Conservation (phyloP, 53 echinoderm and acorn worm genomes). For the Paelopatides confundens region DNA sequence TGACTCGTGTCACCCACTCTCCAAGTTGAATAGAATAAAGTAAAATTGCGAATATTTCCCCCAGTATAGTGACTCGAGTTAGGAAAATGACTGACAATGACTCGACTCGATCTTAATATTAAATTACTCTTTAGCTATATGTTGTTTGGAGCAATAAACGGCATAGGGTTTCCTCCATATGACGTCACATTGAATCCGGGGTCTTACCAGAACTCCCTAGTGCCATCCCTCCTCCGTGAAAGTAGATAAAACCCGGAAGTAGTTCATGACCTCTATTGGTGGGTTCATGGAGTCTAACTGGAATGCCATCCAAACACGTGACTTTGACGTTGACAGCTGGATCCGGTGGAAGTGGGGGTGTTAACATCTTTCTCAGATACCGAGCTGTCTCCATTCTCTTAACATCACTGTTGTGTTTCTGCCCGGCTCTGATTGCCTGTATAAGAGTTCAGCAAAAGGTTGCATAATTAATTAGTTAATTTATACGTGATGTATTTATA, state of each 20-base stretch:
- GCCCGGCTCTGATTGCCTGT: constrained; percentile 11
- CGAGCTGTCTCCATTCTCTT: constrained; percentile 12
- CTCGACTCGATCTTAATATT: too few species aligned
- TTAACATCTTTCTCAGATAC: background rate
- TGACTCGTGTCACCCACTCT: too few species aligned
- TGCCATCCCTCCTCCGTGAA: constrained; percentile 79
- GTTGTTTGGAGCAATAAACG: too few species aligned
- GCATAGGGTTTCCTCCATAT: too few species aligned
- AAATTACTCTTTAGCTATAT: too few species aligned
- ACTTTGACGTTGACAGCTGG: constrained; percentile 57
- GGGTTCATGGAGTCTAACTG: constrained; percentile 75
- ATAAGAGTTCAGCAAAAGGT: background rate
- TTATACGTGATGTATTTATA: background rate
- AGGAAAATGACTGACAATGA: too few species aligned
- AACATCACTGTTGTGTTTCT: constrained; percentile 10
- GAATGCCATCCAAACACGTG: constrained; percentile 74
- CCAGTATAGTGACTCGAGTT: too few species aligned
- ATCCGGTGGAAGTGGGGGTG: constrained; percentile 19
- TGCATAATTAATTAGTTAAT: background rate
- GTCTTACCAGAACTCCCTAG: constrained; percentile 74
- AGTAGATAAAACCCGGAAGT: constrained; percentile 68
- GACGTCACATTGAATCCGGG: too few species aligned
- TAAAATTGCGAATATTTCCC: too few species aligned
- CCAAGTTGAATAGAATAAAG: too few species aligned
- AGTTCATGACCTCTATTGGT: constrained; percentile 37